Evolutionary conservation across 2,797 vertebrate genomes (phyloP).

Genomic region (Syngnathus acus): DNA sequence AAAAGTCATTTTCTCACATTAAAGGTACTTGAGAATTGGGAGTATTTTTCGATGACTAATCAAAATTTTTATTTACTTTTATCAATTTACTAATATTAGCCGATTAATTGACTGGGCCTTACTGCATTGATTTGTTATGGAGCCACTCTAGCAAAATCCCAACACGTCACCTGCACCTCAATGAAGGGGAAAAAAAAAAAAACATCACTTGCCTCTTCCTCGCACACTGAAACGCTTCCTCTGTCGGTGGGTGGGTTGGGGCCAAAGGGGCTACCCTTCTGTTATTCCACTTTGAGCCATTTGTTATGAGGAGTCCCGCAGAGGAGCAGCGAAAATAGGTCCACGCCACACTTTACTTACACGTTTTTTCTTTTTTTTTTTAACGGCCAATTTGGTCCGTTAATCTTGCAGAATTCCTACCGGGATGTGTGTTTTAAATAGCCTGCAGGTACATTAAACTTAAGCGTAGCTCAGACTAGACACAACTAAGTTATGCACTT

Average conservation of each 20-base stretch:
- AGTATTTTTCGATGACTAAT: no score
- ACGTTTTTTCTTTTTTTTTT: constrained; percentile 11
- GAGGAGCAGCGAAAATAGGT: constrained; percentile 48
- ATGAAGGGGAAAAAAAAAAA: neutral
- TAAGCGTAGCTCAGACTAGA: neutral
- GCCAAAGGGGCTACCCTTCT: constrained; percentile 28
- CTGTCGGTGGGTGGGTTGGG: constrained; percentile 12
- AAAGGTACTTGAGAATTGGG: no score
- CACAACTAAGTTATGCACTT: neutral
- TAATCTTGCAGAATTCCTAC: constrained; percentile 4
- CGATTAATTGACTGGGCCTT: no score
- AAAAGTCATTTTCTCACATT: no score
- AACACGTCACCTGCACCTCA: constrained; percentile 41
- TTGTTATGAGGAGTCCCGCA: constrained; percentile 64
- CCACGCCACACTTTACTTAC: constrained; percentile 45
- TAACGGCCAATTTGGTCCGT: constrained; percentile 3
- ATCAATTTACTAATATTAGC: no score
- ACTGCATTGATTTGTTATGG: constrained; percentile 19
- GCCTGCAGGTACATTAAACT: constrained; percentile 2
- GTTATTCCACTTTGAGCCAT: constrained; percentile 52
- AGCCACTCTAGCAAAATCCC: constrained; percentile 34
- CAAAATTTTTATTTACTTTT: no score
- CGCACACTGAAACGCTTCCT: constrained; percentile 28
- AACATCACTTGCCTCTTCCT: constrained; percentile 10
- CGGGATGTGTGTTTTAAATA: constrained; percentile 8